phyloP scores from a whole-genome alignment of 64 coral and sea anemone species.

The Dendronephthya gigantea region DNA sequence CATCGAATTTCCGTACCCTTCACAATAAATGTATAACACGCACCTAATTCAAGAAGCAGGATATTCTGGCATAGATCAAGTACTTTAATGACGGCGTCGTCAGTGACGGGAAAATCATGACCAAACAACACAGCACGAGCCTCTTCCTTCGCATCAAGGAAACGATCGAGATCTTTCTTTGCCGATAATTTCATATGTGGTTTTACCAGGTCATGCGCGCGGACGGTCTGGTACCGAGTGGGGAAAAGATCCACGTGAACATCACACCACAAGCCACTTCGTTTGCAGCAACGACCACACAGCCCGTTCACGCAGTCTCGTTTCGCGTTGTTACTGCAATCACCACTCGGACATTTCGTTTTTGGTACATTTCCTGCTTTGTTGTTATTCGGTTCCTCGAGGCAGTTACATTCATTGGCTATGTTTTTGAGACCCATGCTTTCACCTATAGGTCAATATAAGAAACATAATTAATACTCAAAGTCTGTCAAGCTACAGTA shows the following conservation, averaged over 20 bases:
- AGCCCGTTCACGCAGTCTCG: slow-evolving; percentile 68
- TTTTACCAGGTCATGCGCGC: not conserved
- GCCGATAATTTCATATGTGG: not conserved
- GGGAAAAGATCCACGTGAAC: slow-evolving; percentile 47
- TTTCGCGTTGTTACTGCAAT: slow-evolving; percentile 75
- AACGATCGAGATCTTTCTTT: not conserved
- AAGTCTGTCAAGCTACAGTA: not conserved
- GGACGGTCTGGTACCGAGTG: not conserved
- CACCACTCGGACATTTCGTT: slow-evolving; percentile 40
- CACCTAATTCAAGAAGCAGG: slow-evolving; percentile 52
- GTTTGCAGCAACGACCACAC: slow-evolving; percentile 79
- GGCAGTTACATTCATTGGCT: not conserved
- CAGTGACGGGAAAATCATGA: slow-evolving; percentile 50
- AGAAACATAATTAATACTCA: not conserved
- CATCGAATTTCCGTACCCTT: not conserved
- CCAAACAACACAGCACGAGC: slow-evolving; percentile 46
- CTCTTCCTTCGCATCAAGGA: not conserved
- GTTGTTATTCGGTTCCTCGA: not conserved
- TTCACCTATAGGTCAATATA: slow-evolving; percentile 51
- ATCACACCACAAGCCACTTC: slow-evolving; percentile 50
- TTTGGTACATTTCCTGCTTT: slow-evolving; percentile 12
- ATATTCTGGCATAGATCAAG: slow-evolving; percentile 67
- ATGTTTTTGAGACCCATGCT: slow-evolving; percentile 73
- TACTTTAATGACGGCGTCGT: slow-evolving; percentile 59
- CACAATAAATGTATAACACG: not conserved